Percentiles rank a stretch among this genome's conserved stretches.
Conservation (phyloP, 2,113 vertebrate species). For the Taxidea taxus region DNA sequence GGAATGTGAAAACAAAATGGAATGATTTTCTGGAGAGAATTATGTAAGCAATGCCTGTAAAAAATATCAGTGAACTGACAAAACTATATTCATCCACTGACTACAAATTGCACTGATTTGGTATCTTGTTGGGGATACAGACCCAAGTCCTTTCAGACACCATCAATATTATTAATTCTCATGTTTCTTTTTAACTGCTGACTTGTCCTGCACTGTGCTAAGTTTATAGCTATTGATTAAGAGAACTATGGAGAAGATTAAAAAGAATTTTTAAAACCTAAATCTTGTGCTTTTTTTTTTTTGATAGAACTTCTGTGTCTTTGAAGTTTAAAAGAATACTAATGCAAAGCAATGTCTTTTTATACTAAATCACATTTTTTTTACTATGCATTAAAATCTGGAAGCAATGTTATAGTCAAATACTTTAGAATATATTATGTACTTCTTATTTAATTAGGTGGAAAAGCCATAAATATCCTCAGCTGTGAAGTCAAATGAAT, state of each 20-base stretch:
- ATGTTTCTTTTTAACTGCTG: slow-evolving; percentile 4
- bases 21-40: not conserved
- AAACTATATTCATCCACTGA: not conserved
- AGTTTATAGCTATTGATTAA: slow-evolving; percentile 28
- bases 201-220: not conserved
- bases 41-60: not conserved
- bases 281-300: not conserved
- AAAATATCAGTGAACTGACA: not conserved
- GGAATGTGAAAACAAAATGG: not conserved
- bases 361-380: not conserved
- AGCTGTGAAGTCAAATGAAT: not conserved
- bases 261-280: slow-evolving; percentile 47
- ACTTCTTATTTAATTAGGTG: not conserved
- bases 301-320: not conserved
- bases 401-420: not conserved
- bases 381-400: not conserved
- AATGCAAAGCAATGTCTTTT: slow-evolving; percentile 8
- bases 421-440: not conserved
- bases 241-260: slow-evolving; percentile 33
- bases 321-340: slow-evolving; percentile 48
- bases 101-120: not conserved
- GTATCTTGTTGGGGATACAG: not conserved
- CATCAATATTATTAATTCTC: not conserved
- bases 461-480: not conserved
- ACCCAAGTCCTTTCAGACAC: not conserved